phyloP scores from a whole-genome alignment of 1,140 invertebrate species.

The Coptotermes formosanus region DNA sequence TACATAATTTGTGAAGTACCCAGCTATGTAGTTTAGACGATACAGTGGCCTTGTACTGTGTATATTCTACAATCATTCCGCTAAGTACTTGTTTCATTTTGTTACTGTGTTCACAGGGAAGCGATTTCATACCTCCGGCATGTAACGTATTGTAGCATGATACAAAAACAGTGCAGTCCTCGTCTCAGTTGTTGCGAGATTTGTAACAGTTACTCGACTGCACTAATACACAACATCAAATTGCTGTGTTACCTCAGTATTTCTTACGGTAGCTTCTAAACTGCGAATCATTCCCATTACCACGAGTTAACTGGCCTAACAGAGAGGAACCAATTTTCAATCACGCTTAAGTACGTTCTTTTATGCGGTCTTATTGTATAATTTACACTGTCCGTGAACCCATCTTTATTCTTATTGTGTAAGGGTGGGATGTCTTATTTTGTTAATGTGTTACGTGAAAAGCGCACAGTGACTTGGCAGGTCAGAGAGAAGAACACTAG shows the following conservation, averaged over 20 bases:
- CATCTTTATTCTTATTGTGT: slow-evolving; percentile 14
- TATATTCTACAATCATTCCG: too few species aligned
- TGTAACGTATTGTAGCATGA: too few species aligned
- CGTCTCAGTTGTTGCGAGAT: too few species aligned
- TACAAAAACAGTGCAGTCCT: too few species aligned
- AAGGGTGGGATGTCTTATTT: slow-evolving; percentile 14
- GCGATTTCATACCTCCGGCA: too few species aligned
- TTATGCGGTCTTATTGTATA: slow-evolving; percentile 9
- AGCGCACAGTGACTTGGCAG: background rate
- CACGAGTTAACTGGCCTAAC: background rate
- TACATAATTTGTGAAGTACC: too few species aligned
- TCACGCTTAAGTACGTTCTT: background rate
- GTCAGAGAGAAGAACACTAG: background rate
- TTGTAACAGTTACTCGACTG: background rate
- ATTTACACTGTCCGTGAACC: background rate
- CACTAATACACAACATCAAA: background rate
- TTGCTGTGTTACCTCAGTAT: background rate
- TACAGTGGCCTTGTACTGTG: too few species aligned
- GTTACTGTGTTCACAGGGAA: too few species aligned
- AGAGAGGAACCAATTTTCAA: slow-evolving; percentile 12
- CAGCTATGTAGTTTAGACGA: too few species aligned
- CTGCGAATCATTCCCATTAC: background rate
- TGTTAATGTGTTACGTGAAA: slow-evolving; percentile 2
- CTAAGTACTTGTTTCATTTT: too few species aligned
- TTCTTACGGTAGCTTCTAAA: background rate